Evolutionary conservation across 1,140 invertebrate species (phyloP).

Genomic region (Dendroctonus ponderosae): DNA sequence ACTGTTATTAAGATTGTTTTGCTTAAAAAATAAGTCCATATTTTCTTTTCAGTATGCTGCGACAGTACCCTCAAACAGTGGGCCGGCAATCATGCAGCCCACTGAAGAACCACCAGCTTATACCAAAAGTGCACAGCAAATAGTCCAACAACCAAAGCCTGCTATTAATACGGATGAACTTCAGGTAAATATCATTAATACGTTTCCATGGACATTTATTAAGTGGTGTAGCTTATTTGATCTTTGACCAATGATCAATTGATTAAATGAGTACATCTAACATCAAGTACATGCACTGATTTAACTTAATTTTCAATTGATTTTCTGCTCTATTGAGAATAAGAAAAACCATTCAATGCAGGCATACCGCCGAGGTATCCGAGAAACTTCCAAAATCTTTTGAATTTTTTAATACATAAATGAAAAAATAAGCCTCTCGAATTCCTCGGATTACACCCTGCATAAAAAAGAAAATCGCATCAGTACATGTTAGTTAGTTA

Average conservation of each 20-base stretch:
- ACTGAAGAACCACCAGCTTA: slow-evolving; percentile 59
- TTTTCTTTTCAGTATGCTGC: slow-evolving; percentile 24
- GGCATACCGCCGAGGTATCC: too few species aligned
- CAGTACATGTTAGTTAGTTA: too few species aligned
- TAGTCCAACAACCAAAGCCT: slow-evolving; percentile 52
- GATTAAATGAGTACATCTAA: too few species aligned
- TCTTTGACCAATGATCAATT: too few species aligned
- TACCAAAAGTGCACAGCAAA: slow-evolving; percentile 58
- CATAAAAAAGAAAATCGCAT: too few species aligned
- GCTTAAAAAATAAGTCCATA: background rate
- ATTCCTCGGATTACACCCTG: too few species aligned
- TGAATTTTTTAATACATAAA: too few species aligned
- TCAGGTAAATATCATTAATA: slow-evolving; percentile 55
- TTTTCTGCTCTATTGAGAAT: background rate
- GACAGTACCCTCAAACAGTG: slow-evolving; percentile 45
- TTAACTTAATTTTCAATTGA: slow-evolving; percentile 4
- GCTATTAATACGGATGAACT: slow-evolving; percentile 65
- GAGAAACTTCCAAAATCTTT: too few species aligned
- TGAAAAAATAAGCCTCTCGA: too few species aligned
- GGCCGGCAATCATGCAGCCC: slow-evolving; percentile 72
- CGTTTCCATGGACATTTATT: slow-evolving; percentile 1
- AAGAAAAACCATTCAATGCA: too few species aligned
- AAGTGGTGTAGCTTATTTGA: background rate
- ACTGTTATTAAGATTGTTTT: background rate
- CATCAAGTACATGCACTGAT: background rate